phyloP scores from a whole-genome alignment of 2,797 vertebrate genomes.

The Clarias pachynema region DNA sequence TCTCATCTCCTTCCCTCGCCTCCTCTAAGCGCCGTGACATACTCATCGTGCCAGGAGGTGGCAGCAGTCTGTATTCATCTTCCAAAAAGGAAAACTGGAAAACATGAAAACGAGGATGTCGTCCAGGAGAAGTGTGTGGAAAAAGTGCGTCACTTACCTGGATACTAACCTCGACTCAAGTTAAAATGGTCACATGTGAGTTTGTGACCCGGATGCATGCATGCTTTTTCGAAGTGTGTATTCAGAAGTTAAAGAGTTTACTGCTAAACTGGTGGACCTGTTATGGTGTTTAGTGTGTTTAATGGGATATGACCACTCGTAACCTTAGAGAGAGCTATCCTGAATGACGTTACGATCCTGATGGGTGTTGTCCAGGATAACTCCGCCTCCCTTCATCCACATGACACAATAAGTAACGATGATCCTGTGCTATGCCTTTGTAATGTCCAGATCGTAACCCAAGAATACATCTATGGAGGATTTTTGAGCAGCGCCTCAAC shows the following conservation, averaged over 20 bases:
- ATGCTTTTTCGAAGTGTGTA: background rate
- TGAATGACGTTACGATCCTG: background rate
- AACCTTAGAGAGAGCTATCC: background rate
- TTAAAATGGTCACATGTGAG: background rate
- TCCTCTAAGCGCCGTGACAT: conserved; percentile 31
- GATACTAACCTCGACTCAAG: background rate
- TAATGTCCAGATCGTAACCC: background rate
- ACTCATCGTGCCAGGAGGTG: conserved; percentile 48
- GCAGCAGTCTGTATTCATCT: conserved; percentile 18
- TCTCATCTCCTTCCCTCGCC: conserved; percentile 22
- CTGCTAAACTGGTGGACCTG: background rate
- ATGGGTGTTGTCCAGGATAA: background rate
- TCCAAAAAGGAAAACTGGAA: background rate
- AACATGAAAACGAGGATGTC: background rate
- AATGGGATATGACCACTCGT: background rate
- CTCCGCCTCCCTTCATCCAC: background rate
- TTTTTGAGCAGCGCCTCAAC: background rate
- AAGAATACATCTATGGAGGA: background rate
- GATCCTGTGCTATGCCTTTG: background rate
- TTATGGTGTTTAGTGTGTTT: background rate
- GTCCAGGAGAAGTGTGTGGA: background rate
- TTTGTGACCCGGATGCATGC: background rate
- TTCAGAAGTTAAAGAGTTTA: background rate
- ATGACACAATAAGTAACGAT: background rate
- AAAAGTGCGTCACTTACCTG: background rate